Evolutionary conservation across 2,113 vertebrate species (phyloP).

Genomic region (Equus quagga): DNA sequence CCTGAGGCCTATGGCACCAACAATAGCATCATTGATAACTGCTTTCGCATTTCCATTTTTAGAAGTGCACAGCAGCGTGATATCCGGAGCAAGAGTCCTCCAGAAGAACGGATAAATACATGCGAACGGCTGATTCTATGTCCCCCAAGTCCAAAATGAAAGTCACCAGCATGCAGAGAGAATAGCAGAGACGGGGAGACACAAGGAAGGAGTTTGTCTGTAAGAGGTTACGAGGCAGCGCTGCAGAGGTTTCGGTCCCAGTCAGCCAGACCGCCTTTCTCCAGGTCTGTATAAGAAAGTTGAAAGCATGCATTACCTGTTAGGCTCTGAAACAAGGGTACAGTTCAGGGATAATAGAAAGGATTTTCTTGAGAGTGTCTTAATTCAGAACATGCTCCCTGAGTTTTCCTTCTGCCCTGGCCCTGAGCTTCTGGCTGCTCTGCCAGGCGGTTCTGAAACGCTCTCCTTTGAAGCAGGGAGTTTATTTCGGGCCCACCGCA

Average conservation of each 20-base stretch:
- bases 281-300: slow-evolving; percentile 38
- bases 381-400: slow-evolving; percentile 82
- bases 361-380: slow-evolving; percentile 77
- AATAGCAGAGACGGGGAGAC: background rate
- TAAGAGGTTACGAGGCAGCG: background rate
- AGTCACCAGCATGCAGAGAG: background rate
- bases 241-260: slow-evolving; percentile 5
- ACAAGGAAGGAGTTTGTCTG: background rate
- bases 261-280: background rate
- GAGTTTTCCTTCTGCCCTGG: slow-evolving; percentile 81
- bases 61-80: background rate
- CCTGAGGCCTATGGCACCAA: background rate
- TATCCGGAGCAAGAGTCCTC: background rate
- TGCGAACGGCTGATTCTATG: background rate
- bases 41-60: background rate
- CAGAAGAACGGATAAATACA: background rate
- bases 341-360: slow-evolving; percentile 44
- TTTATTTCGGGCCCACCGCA: slow-evolving; percentile 92
- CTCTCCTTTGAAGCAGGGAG: slow-evolving; percentile 87
- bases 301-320: slow-evolving; percentile 89
- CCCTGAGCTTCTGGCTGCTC: slow-evolving; percentile 83
- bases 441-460: slow-evolving; percentile 85
- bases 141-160: background rate
- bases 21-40: background rate
- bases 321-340: slow-evolving; percentile 74